Base-by-base conservation (phyloP, 2,797 vertebrate species). In the Phalloptychus januarius region DNA sequence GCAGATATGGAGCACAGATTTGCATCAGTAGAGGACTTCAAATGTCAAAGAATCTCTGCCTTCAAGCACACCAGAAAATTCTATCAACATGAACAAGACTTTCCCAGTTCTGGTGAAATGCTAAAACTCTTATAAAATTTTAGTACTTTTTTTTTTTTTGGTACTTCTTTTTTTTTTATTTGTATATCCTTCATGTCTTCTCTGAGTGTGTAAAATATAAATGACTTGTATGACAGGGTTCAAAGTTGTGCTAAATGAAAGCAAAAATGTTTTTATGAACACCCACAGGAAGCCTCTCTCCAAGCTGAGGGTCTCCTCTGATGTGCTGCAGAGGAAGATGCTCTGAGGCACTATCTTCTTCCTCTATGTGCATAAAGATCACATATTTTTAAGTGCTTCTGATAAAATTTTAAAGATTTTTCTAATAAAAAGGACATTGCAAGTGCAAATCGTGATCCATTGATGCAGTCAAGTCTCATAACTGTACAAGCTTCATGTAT, bases 171-270 rank as follows among this genome's bases (percentile, higher is more conserved):
- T 18, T 18, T 2, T 48, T 56, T 45, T 20, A 83, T 71, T 71
- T 76, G 63, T 4, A 33, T 7, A 2, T 0, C 42, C 52, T 3
- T 71, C 36, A 40, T 58, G 45, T 76, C 52, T 74, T 23, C 18
- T 36, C 74, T 72, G 56, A 42, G 31, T 65, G 31, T 73, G 52
- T 58, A 40, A 54, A 72, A 73, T 74, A 65, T 72, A 36, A 48
- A 75, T 70, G 52, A 79, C 25, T 56, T 65, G 25, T 81, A 74
- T 63, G 61, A 77, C 75, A 84, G 67, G 72, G 70, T 36, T 81
- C 4, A 76, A 46, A 79, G 36, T 42, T 80, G 44, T 78, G 70
- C 82, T 80, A 77, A 83, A 84, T 78, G 63, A 65, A 84, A 79
- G 67, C 52, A 44, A 78, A 79, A 56, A 69, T 42, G 54, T 83